Evolutionary conservation across 2,113 vertebrate species (phyloP), one percentile per base, ranked within the genome.

Genomic region (Excalfactoria chinensis): DNA sequence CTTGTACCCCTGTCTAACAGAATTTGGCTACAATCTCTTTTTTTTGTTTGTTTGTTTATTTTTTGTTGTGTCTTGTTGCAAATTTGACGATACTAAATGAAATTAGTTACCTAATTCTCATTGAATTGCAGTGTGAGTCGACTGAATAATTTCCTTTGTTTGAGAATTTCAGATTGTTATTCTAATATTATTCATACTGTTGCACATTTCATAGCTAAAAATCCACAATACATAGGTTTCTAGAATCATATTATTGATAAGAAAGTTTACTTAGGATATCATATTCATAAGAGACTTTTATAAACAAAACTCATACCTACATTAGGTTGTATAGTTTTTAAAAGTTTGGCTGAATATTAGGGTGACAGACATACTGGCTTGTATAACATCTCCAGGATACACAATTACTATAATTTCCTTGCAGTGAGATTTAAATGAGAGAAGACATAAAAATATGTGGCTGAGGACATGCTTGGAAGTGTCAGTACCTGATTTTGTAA

Each of bases 141-240:
- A 56, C 71, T 89, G 84, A 79, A 92, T 93, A 92, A 84, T 86
- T 94, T 93, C 32, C 26, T 87, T 63, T 59, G n/a, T 84, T 84
- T 90, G 84, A 95, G 86, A 95, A 88, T 59, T 30, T 86, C 59
- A 69, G 49, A 16, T 60, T 91, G 56, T 89, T 86, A 88, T 94
- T 94, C 86, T 87, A 83, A 74, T 85, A 48, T 64, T 92, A 83
- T 89, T 84, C 77, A 10, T 62, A 63, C 40, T 53, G 56, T 78
- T 81, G 35, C 30, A 23, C 44, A 51, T 34, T 89, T 58, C 4
- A 11, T 74, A 79, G 79, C 75, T 89, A 73, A 92, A 92, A 93
- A 41, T 51, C 44, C 82, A 49, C 43, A 68, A 30, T 35, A 73
- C 75, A 11, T 37, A 67, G 69, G 34, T 91, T 91, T 32, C n/a